A percentile compares a stretch with the other conserved stretches of the same genome.
Evolutionary conservation across 2,797 vertebrate genomes (phyloP).

Genomic region (Acipenser transmontanus): DNA sequence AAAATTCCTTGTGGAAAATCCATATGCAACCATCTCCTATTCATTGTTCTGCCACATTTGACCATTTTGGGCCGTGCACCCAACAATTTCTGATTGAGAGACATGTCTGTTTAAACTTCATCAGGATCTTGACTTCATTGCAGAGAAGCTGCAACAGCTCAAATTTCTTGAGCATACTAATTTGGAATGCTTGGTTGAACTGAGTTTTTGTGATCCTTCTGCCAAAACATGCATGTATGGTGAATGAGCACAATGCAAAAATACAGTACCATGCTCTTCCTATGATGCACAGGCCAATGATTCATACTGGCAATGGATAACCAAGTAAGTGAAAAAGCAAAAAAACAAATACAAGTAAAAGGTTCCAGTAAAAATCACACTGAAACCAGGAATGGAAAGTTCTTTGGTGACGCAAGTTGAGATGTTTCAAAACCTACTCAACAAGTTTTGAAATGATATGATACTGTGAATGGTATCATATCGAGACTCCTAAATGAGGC

Average conservation of each 20-base stretch:
- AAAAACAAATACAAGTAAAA: conserved; percentile 19
- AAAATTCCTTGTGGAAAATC: conserved; percentile 22
- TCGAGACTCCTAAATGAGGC: conserved; percentile 17
- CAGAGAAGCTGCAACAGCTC: too few species aligned
- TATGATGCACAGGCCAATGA: conserved; percentile 12
- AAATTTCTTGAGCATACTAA: too few species aligned
- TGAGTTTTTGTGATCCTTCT: conserved; percentile 19
- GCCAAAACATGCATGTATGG: conserved; percentile 18
- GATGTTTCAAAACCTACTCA: not conserved
- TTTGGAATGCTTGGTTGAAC: conserved; percentile 19
- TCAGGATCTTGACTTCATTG: too few species aligned
- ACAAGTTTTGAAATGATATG: not conserved
- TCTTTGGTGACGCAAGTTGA: conserved; percentile 16
- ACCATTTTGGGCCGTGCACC: too few species aligned
- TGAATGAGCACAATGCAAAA: conserved; percentile 19
- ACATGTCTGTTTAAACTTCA: too few species aligned
- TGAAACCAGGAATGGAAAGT: conserved; percentile 21
- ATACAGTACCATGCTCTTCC: conserved; percentile 15
- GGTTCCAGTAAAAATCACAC: conserved; percentile 22
- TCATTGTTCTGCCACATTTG: not conserved
- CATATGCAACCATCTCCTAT: conserved; percentile 20
- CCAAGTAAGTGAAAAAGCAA: not conserved
- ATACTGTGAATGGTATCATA: too few species aligned
- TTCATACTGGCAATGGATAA: conserved; percentile 19
- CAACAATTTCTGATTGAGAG: too few species aligned